These are phyloP conservation scores for Gastrophryne carolinensis DNA, from an alignment of 2,797 vertebrate genomes.

Conservation along the genomic window DNA sequence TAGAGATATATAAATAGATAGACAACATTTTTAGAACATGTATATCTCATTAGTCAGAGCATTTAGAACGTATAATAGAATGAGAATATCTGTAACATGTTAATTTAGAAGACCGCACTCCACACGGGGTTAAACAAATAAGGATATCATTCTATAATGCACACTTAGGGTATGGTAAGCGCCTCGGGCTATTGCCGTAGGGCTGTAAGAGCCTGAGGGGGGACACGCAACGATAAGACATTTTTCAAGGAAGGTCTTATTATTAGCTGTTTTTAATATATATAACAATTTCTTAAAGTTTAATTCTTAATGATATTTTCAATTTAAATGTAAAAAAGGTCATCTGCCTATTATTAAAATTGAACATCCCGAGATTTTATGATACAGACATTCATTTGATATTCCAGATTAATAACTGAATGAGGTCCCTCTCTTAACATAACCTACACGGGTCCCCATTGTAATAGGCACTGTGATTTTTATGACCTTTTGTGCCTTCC, in stretches of 20 bases:
- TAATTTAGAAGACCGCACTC: not conserved
- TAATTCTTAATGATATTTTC: conserved; percentile 50
- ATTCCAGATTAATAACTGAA: conserved; percentile 36
- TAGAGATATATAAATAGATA: not conserved
- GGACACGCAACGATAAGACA: conserved; percentile 58
- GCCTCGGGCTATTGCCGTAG: conserved; percentile 56
- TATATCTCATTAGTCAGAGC: not conserved
- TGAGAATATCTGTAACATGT: not conserved
- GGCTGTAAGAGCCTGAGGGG: conserved; percentile 57
- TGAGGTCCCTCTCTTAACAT: not conserved
- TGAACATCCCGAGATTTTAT: conserved; percentile 32
- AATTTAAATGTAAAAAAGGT: conserved; percentile 50
- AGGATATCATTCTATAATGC: conserved; percentile 53
- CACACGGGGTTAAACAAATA: conserved; percentile 45
- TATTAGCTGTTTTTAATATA: conserved; percentile 59
- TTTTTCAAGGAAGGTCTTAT: conserved; percentile 56
- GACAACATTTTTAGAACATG: not conserved
- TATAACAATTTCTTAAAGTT: conserved; percentile 52
- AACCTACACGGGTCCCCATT: conserved; percentile 27
- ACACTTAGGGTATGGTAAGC: conserved; percentile 55
- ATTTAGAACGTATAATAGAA: not conserved
- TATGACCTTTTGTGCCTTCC: not conserved
- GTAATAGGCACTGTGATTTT: not conserved
- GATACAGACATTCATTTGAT: conserved; percentile 34
- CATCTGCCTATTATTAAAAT: conserved; percentile 46